Evolutionary conservation across 1,140 invertebrate species (phyloP), one percentile per base, ranked within the genome.

Genomic region (Thrips palmi): DNA sequence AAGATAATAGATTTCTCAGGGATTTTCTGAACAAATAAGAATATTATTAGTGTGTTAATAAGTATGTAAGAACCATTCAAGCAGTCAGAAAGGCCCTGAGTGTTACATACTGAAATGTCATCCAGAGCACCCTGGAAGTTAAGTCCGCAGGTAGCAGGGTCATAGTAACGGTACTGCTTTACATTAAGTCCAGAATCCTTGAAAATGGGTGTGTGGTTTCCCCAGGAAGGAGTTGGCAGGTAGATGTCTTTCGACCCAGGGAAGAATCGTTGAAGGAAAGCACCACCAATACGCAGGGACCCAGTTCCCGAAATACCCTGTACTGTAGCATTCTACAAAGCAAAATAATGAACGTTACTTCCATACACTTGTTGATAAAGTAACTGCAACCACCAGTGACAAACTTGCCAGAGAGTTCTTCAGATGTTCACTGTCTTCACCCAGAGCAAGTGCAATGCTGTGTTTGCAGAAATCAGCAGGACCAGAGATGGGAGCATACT

Each of bases 251-350:
- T 94, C 40, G 67, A 71, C 8, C 76, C 76, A 23, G 73, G 66
- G 58, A 87, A 89, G 59, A 85, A 94, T 46, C 75, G 75, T 45
- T 76, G 72, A 31, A 98, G 58, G 56, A 97, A 98, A 37, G 78
- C 78, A 34, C 78, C 80, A 28, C 92, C 94, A 44, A 97, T 71
- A 43, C 84, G 70, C 2, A 99, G 61, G n/a, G 93, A 84, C 24
- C 96, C 96, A 33, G 96, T 99, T 36, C 96, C 94, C 48, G 92
- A 97, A 44, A 99, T 79, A 35, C 79, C 76, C 68, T 89, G 77
- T n/a, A 77, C 67, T 29, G 78, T 81, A 6, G 69, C 66, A 64
- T 78, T 81, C 72, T 79, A 49, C 36, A 58, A 60, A 43, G 44
- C 42, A 40, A 41, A 37, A 35, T 34, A 21, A 40, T 20, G 27